Evolutionary conservation across 2,888 invertebrate genomes (phyloP).

Genomic region (Pollenia angustigena): DNA sequence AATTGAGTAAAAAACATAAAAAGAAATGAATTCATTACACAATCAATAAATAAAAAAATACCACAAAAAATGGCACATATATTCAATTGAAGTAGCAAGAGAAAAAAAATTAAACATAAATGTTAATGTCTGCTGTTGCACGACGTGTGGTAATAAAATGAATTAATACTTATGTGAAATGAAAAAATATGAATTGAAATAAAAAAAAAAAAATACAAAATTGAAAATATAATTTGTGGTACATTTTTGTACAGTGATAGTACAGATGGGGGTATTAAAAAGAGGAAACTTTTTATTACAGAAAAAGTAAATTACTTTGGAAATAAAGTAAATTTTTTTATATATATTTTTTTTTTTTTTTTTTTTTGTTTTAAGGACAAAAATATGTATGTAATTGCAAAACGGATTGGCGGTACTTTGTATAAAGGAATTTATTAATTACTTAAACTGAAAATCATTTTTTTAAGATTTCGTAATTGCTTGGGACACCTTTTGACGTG

Average conservation of each 20-base stretch:
- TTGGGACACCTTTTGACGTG: not conserved
- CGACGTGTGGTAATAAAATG: constrained; percentile 63
- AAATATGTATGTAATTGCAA: not conserved
- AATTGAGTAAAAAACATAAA: constrained; percentile 20
- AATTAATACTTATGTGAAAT: constrained; percentile 53
- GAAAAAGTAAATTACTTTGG: constrained; percentile 12
- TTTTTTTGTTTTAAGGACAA: not conserved
- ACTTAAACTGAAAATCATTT: not conserved
- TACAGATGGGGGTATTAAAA: constrained; percentile 34
- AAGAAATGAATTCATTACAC: constrained; percentile 66
- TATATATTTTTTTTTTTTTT: too few species aligned
- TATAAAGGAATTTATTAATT: constrained; percentile 13
- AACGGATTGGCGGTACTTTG: not conserved
- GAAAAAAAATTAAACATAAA: constrained; percentile 4
- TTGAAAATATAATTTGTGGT: constrained; percentile 46
- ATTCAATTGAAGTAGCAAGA: constrained; percentile 61
- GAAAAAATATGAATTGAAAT: not conserved
- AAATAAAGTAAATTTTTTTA: constrained; percentile 24
- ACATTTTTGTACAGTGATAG: not conserved
- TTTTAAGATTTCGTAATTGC: not conserved
- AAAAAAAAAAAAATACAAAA: not conserved
- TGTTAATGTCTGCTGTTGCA: constrained; percentile 51
- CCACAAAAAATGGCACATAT: constrained; percentile 61
- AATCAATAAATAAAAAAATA: constrained; percentile 67
- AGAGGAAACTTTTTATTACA: constrained; percentile 31